These are phyloP conservation scores for Disparrhopalites patrizii DNA, from an alignment of 2,888 invertebrate genomes.

Conservation along the genomic window DNA sequence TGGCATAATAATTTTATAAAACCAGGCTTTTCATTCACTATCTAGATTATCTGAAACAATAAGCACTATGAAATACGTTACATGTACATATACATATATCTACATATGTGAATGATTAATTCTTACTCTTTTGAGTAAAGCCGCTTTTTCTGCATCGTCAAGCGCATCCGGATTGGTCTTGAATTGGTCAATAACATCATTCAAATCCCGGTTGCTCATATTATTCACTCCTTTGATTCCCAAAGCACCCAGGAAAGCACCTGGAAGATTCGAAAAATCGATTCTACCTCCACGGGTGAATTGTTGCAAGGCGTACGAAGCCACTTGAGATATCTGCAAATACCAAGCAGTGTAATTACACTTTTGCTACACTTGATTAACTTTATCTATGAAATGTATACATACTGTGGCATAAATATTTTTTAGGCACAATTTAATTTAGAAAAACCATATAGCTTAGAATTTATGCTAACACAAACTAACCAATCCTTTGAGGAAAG, in stretches of 20 bases:
- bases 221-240: slow-evolving; percentile 40
- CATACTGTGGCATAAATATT: not conserved
- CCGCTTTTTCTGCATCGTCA: slow-evolving; percentile 42
- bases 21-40: not conserved
- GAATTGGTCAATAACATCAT: slow-evolving; percentile 33
- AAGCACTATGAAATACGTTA: too few relatives aligned
- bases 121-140: slow-evolving; percentile 38
- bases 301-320: slow-evolving; percentile 33
- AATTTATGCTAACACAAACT: not conserved
- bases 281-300: slow-evolving; percentile 33
- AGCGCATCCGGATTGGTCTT: slow-evolving; percentile 40
- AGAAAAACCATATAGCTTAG: not conserved
- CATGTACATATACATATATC: not conserved
- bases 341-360: not conserved
- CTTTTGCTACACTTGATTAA: too few relatives aligned
- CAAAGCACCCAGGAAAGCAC: slow-evolving; percentile 41
- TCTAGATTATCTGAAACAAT: too few relatives aligned
- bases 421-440: not conserved
- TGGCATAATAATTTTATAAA: not conserved
- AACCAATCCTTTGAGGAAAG: slow-evolving; percentile 43
- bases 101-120: not conserved
- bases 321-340: slow-evolving; percentile 39
- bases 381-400: too few relatives aligned
- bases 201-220: slow-evolving; percentile 36
- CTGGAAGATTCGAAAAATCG: slow-evolving; percentile 35